A percentile compares a stretch with the other conserved stretches of the same genome.
Conservation (phyloP, 2,113 vertebrate species). For the Scalopus aquaticus region DNA sequence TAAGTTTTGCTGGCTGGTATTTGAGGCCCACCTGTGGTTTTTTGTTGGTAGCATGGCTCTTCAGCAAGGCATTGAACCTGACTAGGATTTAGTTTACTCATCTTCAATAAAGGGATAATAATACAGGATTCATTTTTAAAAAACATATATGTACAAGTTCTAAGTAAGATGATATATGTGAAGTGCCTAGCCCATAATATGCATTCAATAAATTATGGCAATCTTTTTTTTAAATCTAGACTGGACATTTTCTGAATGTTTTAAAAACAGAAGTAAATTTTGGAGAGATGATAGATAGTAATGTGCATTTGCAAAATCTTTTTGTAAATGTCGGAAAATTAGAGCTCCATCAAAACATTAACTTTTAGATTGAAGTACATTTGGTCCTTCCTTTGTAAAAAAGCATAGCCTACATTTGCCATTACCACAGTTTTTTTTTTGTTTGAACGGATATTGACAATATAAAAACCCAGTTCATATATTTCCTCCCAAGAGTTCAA, state of each 20-base stretch:
- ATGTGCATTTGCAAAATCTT: neutral
- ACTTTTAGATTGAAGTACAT: neutral
- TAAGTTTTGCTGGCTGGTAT: neutral
- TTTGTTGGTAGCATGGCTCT: neutral
- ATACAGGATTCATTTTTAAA: neutral
- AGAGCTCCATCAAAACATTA: neutral
- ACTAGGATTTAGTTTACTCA: neutral
- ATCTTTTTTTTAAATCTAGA: constrained; percentile 17
- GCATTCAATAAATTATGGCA: neutral
- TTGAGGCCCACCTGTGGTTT: neutral
- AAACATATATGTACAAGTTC: neutral
- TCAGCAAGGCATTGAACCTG: neutral
- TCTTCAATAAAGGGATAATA: neutral
- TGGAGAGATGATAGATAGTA: neutral
- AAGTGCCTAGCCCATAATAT: neutral
- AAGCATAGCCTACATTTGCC: neutral
- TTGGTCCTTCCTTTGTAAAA: neutral
- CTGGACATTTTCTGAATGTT: neutral
- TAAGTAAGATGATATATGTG: neutral
- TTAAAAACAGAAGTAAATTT: neutral
- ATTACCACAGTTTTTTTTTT: neutral
- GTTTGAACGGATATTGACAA: neutral
- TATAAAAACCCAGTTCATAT: neutral
- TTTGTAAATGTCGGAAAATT: constrained; percentile 2
- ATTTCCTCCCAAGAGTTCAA: neutral